phyloP scores from a whole-genome alignment of 2,888 invertebrate species.

The Leptopilina syphax region DNA sequence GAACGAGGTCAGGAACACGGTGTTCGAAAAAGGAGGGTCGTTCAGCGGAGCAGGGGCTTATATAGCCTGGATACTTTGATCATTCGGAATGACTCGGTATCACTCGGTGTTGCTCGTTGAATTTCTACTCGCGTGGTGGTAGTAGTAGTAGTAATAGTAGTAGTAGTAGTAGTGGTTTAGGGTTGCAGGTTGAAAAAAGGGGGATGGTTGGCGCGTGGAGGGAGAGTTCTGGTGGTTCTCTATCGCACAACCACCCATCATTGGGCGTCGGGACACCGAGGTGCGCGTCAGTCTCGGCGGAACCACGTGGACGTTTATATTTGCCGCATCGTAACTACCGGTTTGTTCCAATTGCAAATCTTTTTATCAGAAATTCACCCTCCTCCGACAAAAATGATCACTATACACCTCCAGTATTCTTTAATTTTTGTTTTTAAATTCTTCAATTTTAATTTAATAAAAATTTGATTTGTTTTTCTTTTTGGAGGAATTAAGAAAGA shows the following conservation, averaged over 20 bases:
- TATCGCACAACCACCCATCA: slow-evolving; percentile 65
- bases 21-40: slow-evolving; percentile 57
- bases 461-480: too few species aligned
- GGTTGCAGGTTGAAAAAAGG: slow-evolving; percentile 32
- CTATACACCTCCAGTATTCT: background rate
- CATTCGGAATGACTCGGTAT: slow-evolving; percentile 61
- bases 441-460: too few species aligned
- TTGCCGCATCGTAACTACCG: slow-evolving; percentile 46
- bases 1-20: slow-evolving; percentile 73
- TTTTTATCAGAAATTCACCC: background rate
- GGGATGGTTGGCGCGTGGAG: slow-evolving; percentile 32
- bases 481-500: too few species aligned
- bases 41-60: slow-evolving; percentile 53
- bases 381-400: background rate
- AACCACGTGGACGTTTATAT: slow-evolving; percentile 50
- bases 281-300: slow-evolving; percentile 60
- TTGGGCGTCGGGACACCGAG: slow-evolving; percentile 73
- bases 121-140: slow-evolving; percentile 42
- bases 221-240: slow-evolving; percentile 55
- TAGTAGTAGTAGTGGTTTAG: slow-evolving; percentile 42
- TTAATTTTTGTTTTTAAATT: too few species aligned
- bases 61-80: slow-evolving; percentile 56
- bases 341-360: background rate
- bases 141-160: slow-evolving; percentile 37
- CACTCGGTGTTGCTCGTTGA: slow-evolving; percentile 54